These are phyloP conservation scores for Trilocha varians DNA, from an alignment of 2,888 invertebrate genomes.

Conservation along the genomic window DNA sequence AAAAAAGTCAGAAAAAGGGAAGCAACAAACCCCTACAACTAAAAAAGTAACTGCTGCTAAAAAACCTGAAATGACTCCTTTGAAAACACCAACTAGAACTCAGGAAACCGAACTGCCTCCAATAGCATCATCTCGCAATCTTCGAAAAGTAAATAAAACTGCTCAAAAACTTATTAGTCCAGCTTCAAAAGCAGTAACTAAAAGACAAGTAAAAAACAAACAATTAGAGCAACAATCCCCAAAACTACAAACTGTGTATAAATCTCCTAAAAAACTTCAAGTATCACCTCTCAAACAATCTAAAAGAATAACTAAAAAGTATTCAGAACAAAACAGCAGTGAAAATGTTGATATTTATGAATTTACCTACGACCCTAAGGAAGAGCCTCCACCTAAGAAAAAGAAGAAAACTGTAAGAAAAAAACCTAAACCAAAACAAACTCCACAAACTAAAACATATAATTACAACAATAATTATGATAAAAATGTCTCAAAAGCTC, in stretches of 20 bases:
- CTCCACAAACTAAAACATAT: conserved; percentile 36
- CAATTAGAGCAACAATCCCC: background rate
- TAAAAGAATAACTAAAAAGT: conserved; percentile 18
- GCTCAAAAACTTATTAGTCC: too few relatives aligned
- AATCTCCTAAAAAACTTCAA: background rate
- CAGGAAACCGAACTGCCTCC: too few relatives aligned
- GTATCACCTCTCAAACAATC: background rate
- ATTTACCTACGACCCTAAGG: conserved; percentile 61
- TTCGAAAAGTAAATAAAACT: conserved; percentile 9
- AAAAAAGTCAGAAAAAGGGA: too few relatives aligned
- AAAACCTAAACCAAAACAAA: conserved; percentile 18
- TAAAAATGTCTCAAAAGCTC: conserved; percentile 46
- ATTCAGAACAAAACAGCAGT: conserved; percentile 33
- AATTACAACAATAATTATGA: conserved; percentile 47
- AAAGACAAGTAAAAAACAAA: conserved; percentile 12
- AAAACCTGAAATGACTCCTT: too few relatives aligned
- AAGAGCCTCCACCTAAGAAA: conserved; percentile 54
- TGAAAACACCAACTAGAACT: too few relatives aligned
- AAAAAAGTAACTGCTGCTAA: too few relatives aligned
- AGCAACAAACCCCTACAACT: too few relatives aligned
- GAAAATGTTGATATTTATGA: conserved; percentile 53
- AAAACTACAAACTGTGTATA: background rate
- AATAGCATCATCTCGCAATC: too few relatives aligned
- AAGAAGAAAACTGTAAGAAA: conserved; percentile 37
- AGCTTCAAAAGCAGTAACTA: conserved; percentile 34